Conservation (phyloP, 2,113 vertebrate species). For the Lycaon pictus region DNA sequence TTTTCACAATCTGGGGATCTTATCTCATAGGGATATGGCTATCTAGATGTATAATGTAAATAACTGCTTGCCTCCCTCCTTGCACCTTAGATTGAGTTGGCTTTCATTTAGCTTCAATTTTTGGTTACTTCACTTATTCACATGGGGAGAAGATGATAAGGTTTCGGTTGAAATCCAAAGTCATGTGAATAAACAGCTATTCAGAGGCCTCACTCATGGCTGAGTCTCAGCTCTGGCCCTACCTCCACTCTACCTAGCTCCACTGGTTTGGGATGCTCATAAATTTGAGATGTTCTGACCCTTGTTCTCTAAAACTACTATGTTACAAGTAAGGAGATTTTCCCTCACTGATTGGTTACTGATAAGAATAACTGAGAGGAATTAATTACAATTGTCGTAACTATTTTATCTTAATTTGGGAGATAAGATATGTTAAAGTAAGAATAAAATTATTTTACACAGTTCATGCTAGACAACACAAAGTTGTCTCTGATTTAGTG, state of each 20-base stretch:
- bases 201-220: neutral
- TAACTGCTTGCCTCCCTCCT: neutral
- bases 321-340: neutral
- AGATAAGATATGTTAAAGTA: neutral
- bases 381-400: neutral
- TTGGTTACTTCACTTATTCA: neutral
- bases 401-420: neutral
- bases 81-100: neutral
- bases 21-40: neutral
- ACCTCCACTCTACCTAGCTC: neutral
- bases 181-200: neutral
- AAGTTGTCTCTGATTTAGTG: neutral
- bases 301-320: neutral
- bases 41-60: neutral
- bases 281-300: neutral
- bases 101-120: neutral
- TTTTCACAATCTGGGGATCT: neutral
- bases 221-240: neutral
- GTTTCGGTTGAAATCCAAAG: neutral
- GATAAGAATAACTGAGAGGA: neutral
- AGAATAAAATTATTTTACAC: neutral
- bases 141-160: rapidly evolving
- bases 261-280: neutral
- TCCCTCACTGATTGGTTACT: neutral
- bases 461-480: neutral